Evolutionary conservation across 2,797 vertebrate species (phyloP).

Genomic region (Agapornis canus): DNA sequence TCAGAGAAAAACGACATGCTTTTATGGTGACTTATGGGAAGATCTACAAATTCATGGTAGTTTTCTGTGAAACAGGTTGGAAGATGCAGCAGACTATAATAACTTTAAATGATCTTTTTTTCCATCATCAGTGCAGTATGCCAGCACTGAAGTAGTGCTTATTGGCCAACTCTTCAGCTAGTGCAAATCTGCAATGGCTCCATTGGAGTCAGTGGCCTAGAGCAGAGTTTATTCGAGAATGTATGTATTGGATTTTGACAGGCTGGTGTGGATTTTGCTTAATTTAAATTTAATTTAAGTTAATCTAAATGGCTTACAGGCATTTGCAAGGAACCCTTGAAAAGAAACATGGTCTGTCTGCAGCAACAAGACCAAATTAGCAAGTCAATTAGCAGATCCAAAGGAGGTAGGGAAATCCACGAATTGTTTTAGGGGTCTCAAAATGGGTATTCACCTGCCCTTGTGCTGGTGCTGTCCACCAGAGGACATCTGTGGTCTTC

Average conservation of each 20-base stretch:
- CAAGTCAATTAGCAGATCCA: neutral
- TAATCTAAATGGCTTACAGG: neutral
- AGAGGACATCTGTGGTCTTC: neutral
- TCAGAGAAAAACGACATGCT: slow-evolving; percentile 15
- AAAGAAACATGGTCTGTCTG: neutral
- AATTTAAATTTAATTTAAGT: neutral
- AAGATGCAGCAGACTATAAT: neutral
- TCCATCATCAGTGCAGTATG: neutral
- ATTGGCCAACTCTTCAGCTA: neutral
- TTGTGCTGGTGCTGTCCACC: neutral
- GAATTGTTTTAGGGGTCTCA: neutral
- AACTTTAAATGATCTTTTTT: neutral
- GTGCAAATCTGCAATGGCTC: neutral
- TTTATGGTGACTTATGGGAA: slow-evolving; percentile 43
- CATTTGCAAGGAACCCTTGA: neutral
- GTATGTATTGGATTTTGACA: neutral
- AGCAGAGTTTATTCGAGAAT: neutral
- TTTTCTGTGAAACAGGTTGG: neutral
- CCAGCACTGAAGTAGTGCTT: neutral
- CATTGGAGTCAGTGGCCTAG: fast-evolving
- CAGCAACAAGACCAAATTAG: neutral
- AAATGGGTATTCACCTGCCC: neutral
- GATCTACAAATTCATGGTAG: neutral
- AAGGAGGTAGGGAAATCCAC: neutral
- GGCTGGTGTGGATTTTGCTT: neutral